Conservation (phyloP, 2,797 vertebrate species). For the Ciconia nigra region DNA sequence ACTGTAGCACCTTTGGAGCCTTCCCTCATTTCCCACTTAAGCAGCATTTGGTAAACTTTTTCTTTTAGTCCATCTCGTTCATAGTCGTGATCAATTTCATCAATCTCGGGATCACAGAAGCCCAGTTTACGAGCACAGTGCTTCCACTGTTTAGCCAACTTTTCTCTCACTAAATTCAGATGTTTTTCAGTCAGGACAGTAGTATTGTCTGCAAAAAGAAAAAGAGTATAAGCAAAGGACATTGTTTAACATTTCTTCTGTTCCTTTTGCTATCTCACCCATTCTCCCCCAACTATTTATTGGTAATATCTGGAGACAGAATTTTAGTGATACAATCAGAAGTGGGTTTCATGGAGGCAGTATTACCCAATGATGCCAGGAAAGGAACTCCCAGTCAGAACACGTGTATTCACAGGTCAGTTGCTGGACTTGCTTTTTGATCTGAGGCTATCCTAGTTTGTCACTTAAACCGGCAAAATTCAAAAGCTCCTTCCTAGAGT, state of each 20-base stretch:
- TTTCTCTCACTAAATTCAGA: slow-evolving; percentile 84
- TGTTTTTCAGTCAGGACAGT: slow-evolving; percentile 77
- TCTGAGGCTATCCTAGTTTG: background rate
- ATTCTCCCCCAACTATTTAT: background rate
- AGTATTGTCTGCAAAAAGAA: slow-evolving; percentile 56
- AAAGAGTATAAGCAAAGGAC: background rate
- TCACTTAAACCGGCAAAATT: background rate
- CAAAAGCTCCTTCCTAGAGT: background rate
- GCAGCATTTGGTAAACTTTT: slow-evolving; percentile 93
- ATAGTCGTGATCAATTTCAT: slow-evolving; percentile 90
- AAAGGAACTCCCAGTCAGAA: background rate
- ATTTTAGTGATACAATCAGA: background rate
- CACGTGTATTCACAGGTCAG: background rate
- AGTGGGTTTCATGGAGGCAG: background rate
- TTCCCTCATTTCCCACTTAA: slow-evolving; percentile 89
- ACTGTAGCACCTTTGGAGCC: slow-evolving; percentile 86
- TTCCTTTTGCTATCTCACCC: background rate
- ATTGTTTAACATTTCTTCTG: background rate
- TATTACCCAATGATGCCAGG: background rate
- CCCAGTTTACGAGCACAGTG: slow-evolving; percentile 84
- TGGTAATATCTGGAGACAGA: background rate
- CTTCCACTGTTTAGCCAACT: slow-evolving; percentile 88
- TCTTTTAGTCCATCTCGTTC: slow-evolving; percentile 88
- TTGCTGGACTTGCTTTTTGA: background rate
- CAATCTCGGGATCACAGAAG: slow-evolving; percentile 83